Conservation (phyloP, 2,797 vertebrate genomes). For the Cynopterus sphinx region DNA sequence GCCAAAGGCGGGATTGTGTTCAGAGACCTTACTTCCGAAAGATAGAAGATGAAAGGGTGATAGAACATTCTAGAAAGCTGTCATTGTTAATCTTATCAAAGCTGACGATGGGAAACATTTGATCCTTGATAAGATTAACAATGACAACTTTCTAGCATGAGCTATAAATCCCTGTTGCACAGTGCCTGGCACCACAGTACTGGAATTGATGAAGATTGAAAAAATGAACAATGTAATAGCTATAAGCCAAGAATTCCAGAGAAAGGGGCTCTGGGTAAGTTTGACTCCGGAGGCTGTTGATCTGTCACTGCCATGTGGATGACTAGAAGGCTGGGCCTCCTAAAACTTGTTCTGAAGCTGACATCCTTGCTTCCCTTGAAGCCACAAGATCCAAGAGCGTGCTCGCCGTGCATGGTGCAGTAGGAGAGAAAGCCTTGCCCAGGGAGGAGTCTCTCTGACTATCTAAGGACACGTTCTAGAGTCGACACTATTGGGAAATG, state of each 20-base stretch:
- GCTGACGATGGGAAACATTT: neutral
- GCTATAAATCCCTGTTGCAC: neutral
- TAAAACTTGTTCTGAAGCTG: neutral
- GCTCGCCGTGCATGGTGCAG: rapidly evolving
- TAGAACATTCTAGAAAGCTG: neutral
- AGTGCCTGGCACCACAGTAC: neutral
- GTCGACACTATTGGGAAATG: neutral
- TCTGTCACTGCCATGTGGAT: neutral
- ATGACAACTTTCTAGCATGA: too few relatives aligned
- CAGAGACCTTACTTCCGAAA: neutral
- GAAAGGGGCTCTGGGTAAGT: neutral
- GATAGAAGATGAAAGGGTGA: neutral
- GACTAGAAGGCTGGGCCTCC: neutral
- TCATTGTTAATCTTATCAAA: neutral
- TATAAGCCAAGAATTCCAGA: neutral
- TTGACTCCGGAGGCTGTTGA: neutral
- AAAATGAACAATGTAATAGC: neutral
- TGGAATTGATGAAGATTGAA: neutral
- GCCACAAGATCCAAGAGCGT: too few relatives aligned
- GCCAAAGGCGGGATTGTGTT: too few relatives aligned
- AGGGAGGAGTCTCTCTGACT: neutral
- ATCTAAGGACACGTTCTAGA: neutral
- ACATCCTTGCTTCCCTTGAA: neutral
- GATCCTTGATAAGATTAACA: neutral
- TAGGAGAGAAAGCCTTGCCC: neutral